These are phyloP conservation scores for Styela clava DNA, from an alignment of 23 tunicate species.

Conservation along the genomic window DNA sequence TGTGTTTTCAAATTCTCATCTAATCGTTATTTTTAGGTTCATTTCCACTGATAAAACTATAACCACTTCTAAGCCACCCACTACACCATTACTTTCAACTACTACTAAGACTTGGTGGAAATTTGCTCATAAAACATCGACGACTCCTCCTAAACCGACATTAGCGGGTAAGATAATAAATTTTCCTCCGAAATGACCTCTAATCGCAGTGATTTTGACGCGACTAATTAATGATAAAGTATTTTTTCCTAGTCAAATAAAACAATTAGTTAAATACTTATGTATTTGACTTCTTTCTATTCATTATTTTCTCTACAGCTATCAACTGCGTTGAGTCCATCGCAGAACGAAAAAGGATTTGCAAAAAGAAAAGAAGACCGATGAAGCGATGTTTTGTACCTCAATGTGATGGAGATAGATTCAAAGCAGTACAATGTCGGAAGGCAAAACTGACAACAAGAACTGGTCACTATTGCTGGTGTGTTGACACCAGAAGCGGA, in stretches of 20 bases:
- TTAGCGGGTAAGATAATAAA: not conserved
- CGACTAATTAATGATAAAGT: too few species aligned
- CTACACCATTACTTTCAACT: conserved; percentile 12
- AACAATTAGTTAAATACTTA: too few species aligned
- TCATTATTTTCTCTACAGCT: not conserved
- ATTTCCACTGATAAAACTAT: not conserved
- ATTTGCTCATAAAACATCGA: conserved; percentile 21
- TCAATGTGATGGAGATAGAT: conserved; percentile 38
- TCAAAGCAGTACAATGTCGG: conserved; percentile 68
- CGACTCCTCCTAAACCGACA: conserved; percentile 17
- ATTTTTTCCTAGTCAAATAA: too few species aligned
- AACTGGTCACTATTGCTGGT: conserved; percentile 53
- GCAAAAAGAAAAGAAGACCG: conserved; percentile 10
- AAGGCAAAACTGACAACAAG: not conserved
- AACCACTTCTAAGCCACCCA: conserved; percentile 36
- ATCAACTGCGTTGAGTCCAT: conserved; percentile 1
- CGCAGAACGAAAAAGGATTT: not conserved
- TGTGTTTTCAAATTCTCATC: too few species aligned
- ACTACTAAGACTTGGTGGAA: conserved; percentile 6
- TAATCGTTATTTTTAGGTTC: conserved; percentile 5
- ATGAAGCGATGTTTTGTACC: conserved; percentile 49
- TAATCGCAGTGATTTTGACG: too few species aligned
- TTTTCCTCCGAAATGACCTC: too few species aligned
- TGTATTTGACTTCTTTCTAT: too few species aligned
- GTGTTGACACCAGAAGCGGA: conserved; percentile 52